phyloP scores from a whole-genome alignment of 2,113 vertebrate genomes.

The Ctenodactylus gundi region DNA sequence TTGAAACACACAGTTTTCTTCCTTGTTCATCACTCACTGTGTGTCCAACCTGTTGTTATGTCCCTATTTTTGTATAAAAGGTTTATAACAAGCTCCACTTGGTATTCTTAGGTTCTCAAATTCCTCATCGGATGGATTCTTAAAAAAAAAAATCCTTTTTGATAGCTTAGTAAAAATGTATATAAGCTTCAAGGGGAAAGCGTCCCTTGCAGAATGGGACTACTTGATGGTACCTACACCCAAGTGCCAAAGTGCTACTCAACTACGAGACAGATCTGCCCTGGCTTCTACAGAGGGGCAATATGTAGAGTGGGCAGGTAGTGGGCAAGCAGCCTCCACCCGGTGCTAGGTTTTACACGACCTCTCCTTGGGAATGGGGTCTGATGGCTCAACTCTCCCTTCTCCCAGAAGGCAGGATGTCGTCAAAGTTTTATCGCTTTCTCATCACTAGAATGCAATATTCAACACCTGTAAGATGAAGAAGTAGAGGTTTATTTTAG shows the following conservation, averaged over 20 bases:
- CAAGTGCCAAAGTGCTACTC: rapidly evolving
- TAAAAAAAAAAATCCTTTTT: background rate
- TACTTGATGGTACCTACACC: background rate
- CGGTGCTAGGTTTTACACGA: background rate
- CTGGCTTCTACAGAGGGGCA: background rate
- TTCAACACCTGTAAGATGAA: too few relatives aligned
- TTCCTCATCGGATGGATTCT: background rate
- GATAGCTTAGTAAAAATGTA: background rate
- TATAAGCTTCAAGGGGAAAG: background rate
- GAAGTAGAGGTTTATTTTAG: too few relatives aligned
- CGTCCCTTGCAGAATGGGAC: background rate
- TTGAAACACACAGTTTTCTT: slow-evolving; percentile 21
- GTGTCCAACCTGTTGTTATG: background rate
- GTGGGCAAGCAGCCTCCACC: background rate
- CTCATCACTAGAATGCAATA: too few relatives aligned
- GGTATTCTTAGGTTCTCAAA: background rate
- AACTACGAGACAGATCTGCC: background rate
- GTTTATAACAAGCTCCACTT: background rate
- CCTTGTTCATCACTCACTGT: background rate
- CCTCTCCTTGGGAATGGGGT: background rate
- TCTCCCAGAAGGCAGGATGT: background rate
- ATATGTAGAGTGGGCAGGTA: rapidly evolving
- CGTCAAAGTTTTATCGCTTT: too few relatives aligned
- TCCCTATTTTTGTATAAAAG: background rate
- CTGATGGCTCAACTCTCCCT: background rate